Conservation (phyloP, 2,888 invertebrate genomes). For the Eupithecia dodoneata region DNA sequence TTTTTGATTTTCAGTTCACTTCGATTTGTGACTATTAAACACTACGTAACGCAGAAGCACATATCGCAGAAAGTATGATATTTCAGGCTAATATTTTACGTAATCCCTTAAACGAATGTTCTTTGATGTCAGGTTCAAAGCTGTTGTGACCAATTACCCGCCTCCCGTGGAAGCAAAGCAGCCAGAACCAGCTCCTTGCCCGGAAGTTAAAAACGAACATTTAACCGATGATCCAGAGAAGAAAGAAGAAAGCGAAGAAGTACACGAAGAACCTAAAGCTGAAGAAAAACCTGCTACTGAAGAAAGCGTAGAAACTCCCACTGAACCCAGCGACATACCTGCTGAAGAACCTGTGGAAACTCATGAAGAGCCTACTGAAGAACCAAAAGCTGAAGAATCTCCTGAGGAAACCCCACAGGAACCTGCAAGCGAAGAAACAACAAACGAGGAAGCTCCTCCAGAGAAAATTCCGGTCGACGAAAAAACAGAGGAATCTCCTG, state of each 20-base stretch:
- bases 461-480: not conserved
- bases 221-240: slow-evolving; percentile 41
- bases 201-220: slow-evolving; percentile 60
- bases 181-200: slow-evolving; percentile 51
- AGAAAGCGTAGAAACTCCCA: slow-evolving; percentile 29
- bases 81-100: not conserved
- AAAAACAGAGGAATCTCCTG: not conserved
- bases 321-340: not conserved
- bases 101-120: not conserved
- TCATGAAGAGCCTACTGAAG: slow-evolving; percentile 20
- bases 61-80: not conserved
- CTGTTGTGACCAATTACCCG: slow-evolving; percentile 71
- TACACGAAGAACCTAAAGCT: slow-evolving; percentile 25
- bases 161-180: slow-evolving; percentile 41
- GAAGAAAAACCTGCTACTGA: slow-evolving; percentile 4
- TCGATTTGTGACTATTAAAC: not conserved
- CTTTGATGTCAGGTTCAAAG: slow-evolving; percentile 66
- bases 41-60: not conserved
- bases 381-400: slow-evolving; percentile 18
- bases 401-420: slow-evolving; percentile 7
- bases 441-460: slow-evolving; percentile 5
- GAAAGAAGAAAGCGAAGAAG: slow-evolving; percentile 14
- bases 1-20: too few species aligned
- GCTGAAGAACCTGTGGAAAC: not conserved
- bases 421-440: slow-evolving; percentile 3